A percentile compares a stretch with the other conserved stretches of the same genome.
Conservation (phyloP, 2,888 invertebrate genomes). For the Euplagia quadripunctaria region DNA sequence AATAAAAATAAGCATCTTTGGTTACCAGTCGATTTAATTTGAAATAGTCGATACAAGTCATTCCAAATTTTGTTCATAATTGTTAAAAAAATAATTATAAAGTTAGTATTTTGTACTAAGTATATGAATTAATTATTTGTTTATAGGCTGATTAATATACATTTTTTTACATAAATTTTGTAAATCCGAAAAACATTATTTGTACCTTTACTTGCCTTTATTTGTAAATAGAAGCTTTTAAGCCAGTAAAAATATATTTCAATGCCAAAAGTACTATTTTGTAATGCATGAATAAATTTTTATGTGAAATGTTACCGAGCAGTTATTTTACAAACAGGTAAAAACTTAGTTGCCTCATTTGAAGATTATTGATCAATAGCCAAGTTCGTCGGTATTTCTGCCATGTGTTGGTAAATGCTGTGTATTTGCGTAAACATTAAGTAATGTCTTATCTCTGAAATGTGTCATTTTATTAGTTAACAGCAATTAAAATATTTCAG, state of each 20-base stretch:
- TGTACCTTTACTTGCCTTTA: constrained; percentile 24
- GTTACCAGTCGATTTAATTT: background rate
- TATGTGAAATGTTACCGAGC: constrained; percentile 4
- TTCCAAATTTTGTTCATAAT: background rate
- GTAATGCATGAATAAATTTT: background rate
- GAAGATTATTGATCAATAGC: background rate
- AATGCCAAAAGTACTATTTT: constrained; percentile 36
- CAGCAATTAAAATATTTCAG: background rate
- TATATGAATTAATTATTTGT: background rate
- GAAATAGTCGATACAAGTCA: background rate
- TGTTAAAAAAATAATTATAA: background rate
- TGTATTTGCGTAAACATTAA: constrained; percentile 8
- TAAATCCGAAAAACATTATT: background rate
- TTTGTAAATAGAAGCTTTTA: constrained; percentile 29
- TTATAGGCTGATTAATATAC: background rate
- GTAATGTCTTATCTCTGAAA: background rate
- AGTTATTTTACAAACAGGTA: constrained; percentile 11
- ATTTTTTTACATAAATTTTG: background rate
- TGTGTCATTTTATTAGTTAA: background rate
- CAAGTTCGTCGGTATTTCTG: background rate
- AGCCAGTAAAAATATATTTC: constrained; percentile 32
- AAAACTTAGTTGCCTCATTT: background rate
- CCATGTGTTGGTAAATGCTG: constrained; percentile 8
- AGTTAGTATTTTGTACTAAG: background rate
- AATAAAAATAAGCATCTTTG: background rate